Evolutionary conservation across 1,140 invertebrate species (phyloP), one percentile per base, ranked within the genome.

Genomic region (Berghia stephanieae): DNA sequence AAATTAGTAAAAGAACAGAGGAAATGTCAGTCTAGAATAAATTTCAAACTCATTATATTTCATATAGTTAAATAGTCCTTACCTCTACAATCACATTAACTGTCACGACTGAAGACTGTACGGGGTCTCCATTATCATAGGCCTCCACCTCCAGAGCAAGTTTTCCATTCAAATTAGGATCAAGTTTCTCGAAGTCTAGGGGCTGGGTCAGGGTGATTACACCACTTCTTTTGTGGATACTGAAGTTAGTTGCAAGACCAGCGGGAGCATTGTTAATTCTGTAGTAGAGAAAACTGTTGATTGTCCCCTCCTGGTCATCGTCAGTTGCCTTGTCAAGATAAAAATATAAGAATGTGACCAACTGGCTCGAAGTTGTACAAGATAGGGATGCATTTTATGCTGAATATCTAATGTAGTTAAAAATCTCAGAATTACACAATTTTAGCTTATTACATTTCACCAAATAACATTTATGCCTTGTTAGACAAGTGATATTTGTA

Each of bases 61-160:
- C n/a, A n/a, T n/a, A 46, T 34, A 69, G 40, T 66, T 52, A 34
- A n/a, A 31, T 3, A 18, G 18, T 18, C 57, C 67, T 68, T 72
- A 84, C 85, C 81, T 85, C 85, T 27, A 86, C 83, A 49, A 80
- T 83, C 21, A 86, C 80, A 6, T 80, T 82, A 13, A 85, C 83
- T 57, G 79, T 75, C 3, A 83, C 79, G 36, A 27, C 31, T 0
- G 80, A 70, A 16, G 63, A 49, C 38, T 67, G 52, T 4, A 52
- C 43, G 24, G 81, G 81, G 5, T 21, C 10, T 31, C 83, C 85
- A 13, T 36, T 40, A 63, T 86, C 83, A 66, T 75, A 80, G 4
- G 83, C 83, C 34, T 80, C 78, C 3, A 86, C 77, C 21, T 77
- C 73, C 18, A 86, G 77, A 13, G 75, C 66, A 27, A 86, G 68